A percentile compares a stretch with the other conserved stretches of the same genome.
phyloP scores from a whole-genome alignment of 2,113 vertebrate genomes.

The Gasterosteus aculeatus region DNA sequence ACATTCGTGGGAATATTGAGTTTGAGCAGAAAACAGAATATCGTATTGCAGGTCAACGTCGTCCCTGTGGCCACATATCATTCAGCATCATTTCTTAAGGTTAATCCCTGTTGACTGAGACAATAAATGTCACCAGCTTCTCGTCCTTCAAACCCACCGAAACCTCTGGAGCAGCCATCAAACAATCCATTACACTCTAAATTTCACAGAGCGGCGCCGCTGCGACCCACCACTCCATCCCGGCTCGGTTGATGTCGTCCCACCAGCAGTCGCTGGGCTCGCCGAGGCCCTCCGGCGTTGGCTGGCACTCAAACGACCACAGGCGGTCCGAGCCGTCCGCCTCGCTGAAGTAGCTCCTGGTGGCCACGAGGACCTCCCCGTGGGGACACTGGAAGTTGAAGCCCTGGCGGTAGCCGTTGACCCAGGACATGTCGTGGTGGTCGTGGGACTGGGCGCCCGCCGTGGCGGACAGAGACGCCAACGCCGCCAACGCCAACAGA shows the following conservation, averaged over 20 bases:
- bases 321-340: slow-evolving; percentile 90
- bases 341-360: slow-evolving; percentile 90
- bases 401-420: slow-evolving; percentile 90
- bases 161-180: not conserved
- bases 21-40: too few relatives aligned
- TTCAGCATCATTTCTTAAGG: not conserved
- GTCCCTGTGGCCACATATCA: not conserved
- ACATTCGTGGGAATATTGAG: too few relatives aligned
- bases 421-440: slow-evolving; percentile 88
- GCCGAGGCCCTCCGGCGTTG: slow-evolving; percentile 86
- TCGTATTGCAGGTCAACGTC: too few relatives aligned
- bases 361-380: slow-evolving; percentile 90
- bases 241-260: slow-evolving; percentile 95
- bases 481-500: slow-evolving; percentile 77
- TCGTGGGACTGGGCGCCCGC: slow-evolving; percentile 74
- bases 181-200: not conserved
- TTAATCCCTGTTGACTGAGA: not conserved
- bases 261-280: slow-evolving; percentile 97
- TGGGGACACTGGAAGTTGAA: slow-evolving; percentile 98
- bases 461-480: slow-evolving; percentile 76
- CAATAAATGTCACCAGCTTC: not conserved
- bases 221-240: slow-evolving; percentile 89
- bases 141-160: not conserved
- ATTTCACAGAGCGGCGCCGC: not conserved
- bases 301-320: slow-evolving; percentile 95